A percentile compares a stretch with the other conserved stretches of the same genome.
phyloP scores from a whole-genome alignment of 2,888 invertebrate species.

The Oligia strigilis region DNA sequence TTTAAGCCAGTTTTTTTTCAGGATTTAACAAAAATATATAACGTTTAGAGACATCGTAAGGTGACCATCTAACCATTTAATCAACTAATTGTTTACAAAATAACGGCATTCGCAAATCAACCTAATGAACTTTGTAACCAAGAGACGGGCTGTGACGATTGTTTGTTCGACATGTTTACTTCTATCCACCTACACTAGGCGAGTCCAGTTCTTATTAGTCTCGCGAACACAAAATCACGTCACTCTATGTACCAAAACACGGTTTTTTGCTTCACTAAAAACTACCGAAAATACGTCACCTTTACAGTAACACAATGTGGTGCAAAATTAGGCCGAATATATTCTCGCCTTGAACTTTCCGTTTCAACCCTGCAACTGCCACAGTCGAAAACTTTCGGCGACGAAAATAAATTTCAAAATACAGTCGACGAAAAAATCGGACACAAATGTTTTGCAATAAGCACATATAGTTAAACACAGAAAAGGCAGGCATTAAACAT shows the following conservation, averaged over 20 bases:
- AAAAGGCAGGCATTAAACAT: slow-evolving; percentile 50
- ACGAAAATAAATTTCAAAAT: slow-evolving; percentile 11
- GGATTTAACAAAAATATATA: too few species aligned
- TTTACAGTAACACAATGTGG: slow-evolving; percentile 33
- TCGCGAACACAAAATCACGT: slow-evolving; percentile 39
- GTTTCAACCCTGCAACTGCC: slow-evolving; percentile 50
- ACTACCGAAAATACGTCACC: slow-evolving; percentile 23
- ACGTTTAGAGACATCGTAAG: not conserved
- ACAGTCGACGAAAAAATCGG: slow-evolving; percentile 8
- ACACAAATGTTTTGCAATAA: slow-evolving; percentile 48
- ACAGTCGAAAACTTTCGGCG: slow-evolving; percentile 18
- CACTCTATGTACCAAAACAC: slow-evolving; percentile 10
- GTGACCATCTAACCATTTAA: slow-evolving; percentile 18
- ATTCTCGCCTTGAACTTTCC: slow-evolving; percentile 49
- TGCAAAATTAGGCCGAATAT: slow-evolving; percentile 39
- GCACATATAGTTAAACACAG: slow-evolving; percentile 58
- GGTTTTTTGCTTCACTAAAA: slow-evolving; percentile 15
- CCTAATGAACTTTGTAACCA: slow-evolving; percentile 49
- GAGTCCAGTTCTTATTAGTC: slow-evolving; percentile 38
- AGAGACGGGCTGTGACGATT: slow-evolving; percentile 56
- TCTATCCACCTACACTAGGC: slow-evolving; percentile 23
- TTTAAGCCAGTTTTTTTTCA: not conserved
- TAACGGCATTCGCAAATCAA: slow-evolving; percentile 42
- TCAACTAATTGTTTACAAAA: slow-evolving; percentile 47
- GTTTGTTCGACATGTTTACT: slow-evolving; percentile 49